Evolutionary conservation across 1,140 invertebrate species (phyloP), one percentile per base, ranked within the genome.

Genomic region (Camponotus pennsylvanicus): DNA sequence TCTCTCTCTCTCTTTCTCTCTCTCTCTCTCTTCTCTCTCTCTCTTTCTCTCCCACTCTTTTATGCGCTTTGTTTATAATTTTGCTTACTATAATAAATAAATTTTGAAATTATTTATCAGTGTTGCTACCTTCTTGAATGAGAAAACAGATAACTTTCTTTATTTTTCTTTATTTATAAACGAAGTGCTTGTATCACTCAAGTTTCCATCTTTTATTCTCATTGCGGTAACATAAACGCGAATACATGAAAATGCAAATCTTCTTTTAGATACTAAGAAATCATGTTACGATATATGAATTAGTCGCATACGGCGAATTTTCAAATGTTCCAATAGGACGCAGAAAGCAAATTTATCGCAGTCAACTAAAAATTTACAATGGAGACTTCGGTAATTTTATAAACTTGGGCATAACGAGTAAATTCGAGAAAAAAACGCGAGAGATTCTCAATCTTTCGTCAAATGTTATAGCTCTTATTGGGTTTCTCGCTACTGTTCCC

Each of bases 361-460:
- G 21, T 83, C 49, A 6, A 21, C 32, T 59, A 49, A 83, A 89
- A 89, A 70, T 86, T 88, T 66, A 21, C 11, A 59, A 66, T 70
- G 76, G 66, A 27, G 27, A 84, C 85, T 85, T 82, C 49, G 57
- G 86, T 87, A 90, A 90, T 90, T 90, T 90, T 76, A 86, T 90
- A 27, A 27, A 90, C 76, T 57, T 55, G 40, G 49, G 57, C 64
- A 76, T 73, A 75, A 37, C 75, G 66, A 80, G 71, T 88, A 90
- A 90, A 90, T 90, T 61, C 34, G 57, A 73, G 71, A 76, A 73
- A 82, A 87, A 87, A 76, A 67, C 55, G 63, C 61, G 34, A 63
- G 21, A 61, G 40, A 21, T 55, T 76, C 32, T 15, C 32, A 27
- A 57, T 89, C 32, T 45, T 21, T 34, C 21, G 40, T 57, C 52